phyloP scores from a whole-genome alignment of 2,888 invertebrate species.

The Plutella xylostella region DNA sequence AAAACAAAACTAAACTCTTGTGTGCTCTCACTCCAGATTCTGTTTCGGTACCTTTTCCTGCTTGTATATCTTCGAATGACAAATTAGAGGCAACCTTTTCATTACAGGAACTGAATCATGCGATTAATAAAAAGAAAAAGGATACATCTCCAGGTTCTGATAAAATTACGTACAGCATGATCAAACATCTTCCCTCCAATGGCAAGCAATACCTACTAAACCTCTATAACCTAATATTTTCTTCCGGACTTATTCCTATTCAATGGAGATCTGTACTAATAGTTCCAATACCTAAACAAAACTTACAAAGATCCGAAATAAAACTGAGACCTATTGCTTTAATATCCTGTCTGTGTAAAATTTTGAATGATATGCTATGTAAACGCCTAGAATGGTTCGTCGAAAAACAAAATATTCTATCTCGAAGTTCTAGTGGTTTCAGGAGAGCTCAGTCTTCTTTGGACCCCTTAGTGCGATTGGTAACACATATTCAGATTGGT shows the following conservation, averaged over 20 bases:
- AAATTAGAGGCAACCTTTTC: not conserved
- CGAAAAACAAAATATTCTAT: not conserved
- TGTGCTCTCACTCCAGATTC: conserved; percentile 11
- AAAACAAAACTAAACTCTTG: conserved; percentile 9
- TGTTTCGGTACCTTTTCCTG: not conserved
- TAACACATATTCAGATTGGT: not conserved
- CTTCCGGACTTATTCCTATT: conserved; percentile 13
- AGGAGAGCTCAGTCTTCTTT: not conserved
- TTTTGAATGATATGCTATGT: not conserved
- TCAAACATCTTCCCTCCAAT: not conserved
- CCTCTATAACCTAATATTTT: not conserved
- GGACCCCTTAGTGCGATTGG: not conserved
- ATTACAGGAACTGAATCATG: not conserved
- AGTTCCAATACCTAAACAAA: conserved; percentile 16
- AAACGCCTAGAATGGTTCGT: not conserved
- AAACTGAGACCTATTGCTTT: not conserved
- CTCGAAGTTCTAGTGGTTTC: not conserved
- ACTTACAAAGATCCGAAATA: conserved; percentile 16
- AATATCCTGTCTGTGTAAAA: not conserved
- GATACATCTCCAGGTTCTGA: conserved; percentile 4
- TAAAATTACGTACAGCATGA: not conserved
- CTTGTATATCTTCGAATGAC: not conserved
- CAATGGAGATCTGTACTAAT: conserved; percentile 19
- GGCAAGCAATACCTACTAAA: not conserved
- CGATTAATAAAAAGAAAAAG: not conserved